Evolutionary conservation across 2,888 invertebrate genomes (phyloP).

Genomic region (Galeopsomyia nigrocyanea): DNA sequence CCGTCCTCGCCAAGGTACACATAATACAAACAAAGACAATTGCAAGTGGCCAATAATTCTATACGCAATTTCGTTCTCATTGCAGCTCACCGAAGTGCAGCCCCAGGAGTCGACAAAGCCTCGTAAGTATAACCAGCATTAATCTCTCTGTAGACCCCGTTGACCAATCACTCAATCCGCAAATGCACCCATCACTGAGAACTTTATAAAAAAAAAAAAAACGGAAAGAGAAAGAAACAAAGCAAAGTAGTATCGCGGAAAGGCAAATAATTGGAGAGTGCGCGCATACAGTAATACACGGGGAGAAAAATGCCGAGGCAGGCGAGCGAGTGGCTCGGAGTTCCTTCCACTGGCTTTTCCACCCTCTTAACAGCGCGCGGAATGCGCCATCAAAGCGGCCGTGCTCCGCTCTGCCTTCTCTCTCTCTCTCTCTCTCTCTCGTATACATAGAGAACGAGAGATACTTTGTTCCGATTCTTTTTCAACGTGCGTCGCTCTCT

Average conservation of each 20-base stretch:
- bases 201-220: too few relatives aligned
- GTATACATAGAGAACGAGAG: conserved; percentile 6
- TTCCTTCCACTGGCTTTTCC: conserved; percentile 47
- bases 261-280: conserved; percentile 36
- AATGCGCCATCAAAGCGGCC: conserved; percentile 42
- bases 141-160: background rate
- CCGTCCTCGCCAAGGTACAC: conserved; percentile 68
- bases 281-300: background rate
- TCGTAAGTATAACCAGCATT: conserved; percentile 65
- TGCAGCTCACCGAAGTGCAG: conserved; percentile 68
- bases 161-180: too few relatives aligned
- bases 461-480: conserved; percentile 43
- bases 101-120: conserved; percentile 65
- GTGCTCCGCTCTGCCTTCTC: background rate
- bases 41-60: background rate
- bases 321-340: conserved; percentile 30
- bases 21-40: background rate
- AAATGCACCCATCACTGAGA: too few relatives aligned
- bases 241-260: background rate
- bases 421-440: too few relatives aligned
- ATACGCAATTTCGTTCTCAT: conserved; percentile 50
- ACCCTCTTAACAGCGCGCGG: conserved; percentile 43
- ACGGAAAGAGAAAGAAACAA: background rate
- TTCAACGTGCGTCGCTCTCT: background rate
- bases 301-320: conserved; percentile 19